Evolutionary conservation across 2,113 vertebrate genomes (phyloP).

Genomic region (Laticauda laticaudata): DNA sequence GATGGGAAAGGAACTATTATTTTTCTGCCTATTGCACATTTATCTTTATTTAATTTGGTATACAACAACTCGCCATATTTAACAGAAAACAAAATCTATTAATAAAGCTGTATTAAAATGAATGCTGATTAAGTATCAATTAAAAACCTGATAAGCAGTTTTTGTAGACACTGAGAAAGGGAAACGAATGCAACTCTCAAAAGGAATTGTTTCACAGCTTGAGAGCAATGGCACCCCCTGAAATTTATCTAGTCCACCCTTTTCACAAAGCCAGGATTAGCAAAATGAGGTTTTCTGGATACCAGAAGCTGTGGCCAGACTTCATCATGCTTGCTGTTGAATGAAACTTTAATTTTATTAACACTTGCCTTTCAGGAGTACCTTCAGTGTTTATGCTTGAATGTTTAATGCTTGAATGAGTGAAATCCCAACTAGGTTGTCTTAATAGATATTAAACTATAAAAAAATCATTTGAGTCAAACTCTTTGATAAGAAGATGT

Average conservation of each 20-base stretch:
- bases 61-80: neutral
- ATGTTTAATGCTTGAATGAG: constrained; percentile 42
- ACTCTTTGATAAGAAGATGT: neutral
- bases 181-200: neutral
- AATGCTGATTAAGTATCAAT: neutral
- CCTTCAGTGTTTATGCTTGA: constrained; percentile 13
- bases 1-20: neutral
- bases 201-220: neutral
- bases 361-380: constrained; percentile 40
- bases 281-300: constrained; percentile 35
- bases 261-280: constrained; percentile 38
- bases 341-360: constrained; percentile 49
- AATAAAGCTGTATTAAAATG: neutral
- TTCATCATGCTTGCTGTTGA: constrained; percentile 37
- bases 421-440: constrained; percentile 1
- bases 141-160: neutral
- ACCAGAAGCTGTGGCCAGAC: constrained; percentile 25
- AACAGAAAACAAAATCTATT: neutral
- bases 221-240: neutral
- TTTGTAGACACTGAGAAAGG: neutral
- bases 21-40: neutral
- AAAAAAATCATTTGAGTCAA: neutral
- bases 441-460: constrained; percentile 18
- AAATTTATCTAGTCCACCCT: constrained; percentile 22
- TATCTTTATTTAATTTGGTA: neutral